Percentiles rank a stretch among this genome's conserved stretches.
Evolutionary conservation across 2,797 vertebrate species (phyloP).

Genomic region (Hirundo rustica): DNA sequence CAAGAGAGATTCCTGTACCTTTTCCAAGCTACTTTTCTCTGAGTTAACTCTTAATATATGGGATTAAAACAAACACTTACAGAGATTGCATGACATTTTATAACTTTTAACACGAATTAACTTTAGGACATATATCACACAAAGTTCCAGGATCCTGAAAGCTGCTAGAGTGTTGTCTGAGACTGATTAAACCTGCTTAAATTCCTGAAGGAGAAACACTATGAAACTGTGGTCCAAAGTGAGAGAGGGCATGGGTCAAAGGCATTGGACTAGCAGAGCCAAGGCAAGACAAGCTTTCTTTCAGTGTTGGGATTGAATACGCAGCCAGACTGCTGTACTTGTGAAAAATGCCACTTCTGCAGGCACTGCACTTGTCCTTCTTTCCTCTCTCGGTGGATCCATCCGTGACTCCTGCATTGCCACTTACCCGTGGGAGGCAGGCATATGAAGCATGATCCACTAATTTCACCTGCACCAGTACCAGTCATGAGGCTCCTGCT

Average conservation of each 20-base stretch:
- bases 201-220: not conserved
- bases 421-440: not conserved
- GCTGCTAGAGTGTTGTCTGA: not conserved
- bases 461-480: accelerated
- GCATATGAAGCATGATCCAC: not conserved
- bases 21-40: too few species aligned
- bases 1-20: too few species aligned
- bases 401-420: not conserved
- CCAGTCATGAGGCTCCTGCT: not conserved
- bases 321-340: not conserved
- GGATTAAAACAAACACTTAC: too few species aligned
- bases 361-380: not conserved
- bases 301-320: not conserved
- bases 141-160: not conserved
- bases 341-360: not conserved
- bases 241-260: not conserved
- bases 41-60: too few species aligned
- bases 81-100: too few species aligned
- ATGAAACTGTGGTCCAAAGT: not conserved
- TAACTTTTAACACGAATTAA: too few species aligned
- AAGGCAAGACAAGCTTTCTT: not conserved
- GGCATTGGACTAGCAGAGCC: not conserved
- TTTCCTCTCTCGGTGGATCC: not conserved
- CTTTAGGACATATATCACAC: too few species aligned
- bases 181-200: not conserved